Base-by-base conservation (phyloP, 2,888 invertebrate species). In the Ceriagrion tenellum region DNA sequence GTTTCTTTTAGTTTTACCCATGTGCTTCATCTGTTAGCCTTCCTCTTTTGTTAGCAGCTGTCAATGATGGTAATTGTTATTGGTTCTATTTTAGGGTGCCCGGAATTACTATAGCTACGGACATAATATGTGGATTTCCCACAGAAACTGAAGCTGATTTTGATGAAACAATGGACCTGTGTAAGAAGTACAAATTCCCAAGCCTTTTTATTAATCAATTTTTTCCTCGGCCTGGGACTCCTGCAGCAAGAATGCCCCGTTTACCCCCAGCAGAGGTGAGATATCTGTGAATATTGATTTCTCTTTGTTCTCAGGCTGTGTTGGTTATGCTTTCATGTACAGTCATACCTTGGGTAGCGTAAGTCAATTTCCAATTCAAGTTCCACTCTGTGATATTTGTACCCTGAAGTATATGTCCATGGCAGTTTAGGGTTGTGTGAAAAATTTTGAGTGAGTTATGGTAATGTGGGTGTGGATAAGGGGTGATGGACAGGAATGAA, bases 81-180 rank as follows among this genome's bases (percentile, higher is more conserved):
- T 69, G 12, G 69, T 69, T 69, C 18, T 95, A 96, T 95, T 96
- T 63, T 97, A 99, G 99, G 96, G 99, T 99, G 0, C 98, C 98
- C 0, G 99, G 98, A 4, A 97, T 99, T 95, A 99, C 99, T 26
- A 99, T 99, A 96, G 99, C 99, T 0, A 99, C 99, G 0, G 99
- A 99, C 96, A 98, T 99, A 90, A 99, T 99, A 96, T 99, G 99
- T 97, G 99, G 99, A 0, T 99, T 99, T 97, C 99, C 99, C 0
- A 99, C 99, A 0, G 99, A 99, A 97, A 99, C 99, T 0, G 98
- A 98, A 90, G 97, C 97, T 23, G 99, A 99, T 97, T 99, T 99
- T 97, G 98, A 98, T 93, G 98, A 99, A 96, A 99, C 99, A 0
- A 97, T 99, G 97, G 96, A 97, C 0, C 97, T 99, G 0, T 99